Conservation (phyloP, 2,888 invertebrate species). For the Poecilobothrus nobilitatus region DNA sequence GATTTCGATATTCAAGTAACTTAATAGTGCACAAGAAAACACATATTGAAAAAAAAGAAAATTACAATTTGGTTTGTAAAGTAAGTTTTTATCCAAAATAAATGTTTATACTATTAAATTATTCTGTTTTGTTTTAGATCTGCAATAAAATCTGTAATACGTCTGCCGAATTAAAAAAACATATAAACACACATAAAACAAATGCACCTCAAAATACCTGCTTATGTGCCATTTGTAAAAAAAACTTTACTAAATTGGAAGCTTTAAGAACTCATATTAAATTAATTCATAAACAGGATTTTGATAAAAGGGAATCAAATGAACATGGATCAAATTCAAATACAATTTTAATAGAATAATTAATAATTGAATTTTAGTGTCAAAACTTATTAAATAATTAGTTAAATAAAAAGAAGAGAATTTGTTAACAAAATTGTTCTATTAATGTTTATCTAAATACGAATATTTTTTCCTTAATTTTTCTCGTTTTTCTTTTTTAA, state of each 20-base stretch:
- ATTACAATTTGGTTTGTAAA: constrained; percentile 28
- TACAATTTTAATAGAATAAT: too few relatives aligned
- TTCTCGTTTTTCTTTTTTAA: constrained; percentile 83
- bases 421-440: too few relatives aligned
- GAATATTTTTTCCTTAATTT: constrained; percentile 80
- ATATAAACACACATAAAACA: background rate
- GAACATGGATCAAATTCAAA: too few relatives aligned
- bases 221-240: background rate
- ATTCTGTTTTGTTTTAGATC: background rate
- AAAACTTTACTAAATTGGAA: background rate
- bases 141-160: background rate
- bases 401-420: too few relatives aligned
- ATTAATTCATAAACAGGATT: background rate
- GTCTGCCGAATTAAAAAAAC: background rate
- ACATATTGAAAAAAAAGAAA: constrained; percentile 38
- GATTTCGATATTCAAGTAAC: constrained; percentile 41
- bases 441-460: constrained; percentile 71
- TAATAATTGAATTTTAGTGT: too few relatives aligned
- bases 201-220: background rate
- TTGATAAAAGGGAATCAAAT: too few relatives aligned
- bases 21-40: constrained; percentile 37
- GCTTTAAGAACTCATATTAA: background rate
- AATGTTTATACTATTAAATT: background rate
- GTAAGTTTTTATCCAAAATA: constrained; percentile 14
- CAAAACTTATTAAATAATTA: too few relatives aligned